Evolutionary conservation across 2,113 vertebrate genomes (phyloP).

Genomic region (Rhea pennata): DNA sequence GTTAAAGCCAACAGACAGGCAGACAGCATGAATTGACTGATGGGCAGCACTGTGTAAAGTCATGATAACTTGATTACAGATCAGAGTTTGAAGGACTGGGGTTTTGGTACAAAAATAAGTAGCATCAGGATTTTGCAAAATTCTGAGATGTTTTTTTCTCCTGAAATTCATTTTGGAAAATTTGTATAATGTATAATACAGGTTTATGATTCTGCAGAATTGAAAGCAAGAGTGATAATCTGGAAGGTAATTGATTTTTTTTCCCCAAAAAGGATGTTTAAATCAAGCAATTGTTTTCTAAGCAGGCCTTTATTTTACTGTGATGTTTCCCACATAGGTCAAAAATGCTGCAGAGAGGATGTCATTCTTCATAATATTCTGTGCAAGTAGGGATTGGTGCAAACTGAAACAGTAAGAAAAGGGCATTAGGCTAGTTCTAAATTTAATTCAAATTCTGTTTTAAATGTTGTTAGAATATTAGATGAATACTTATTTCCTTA

Average conservation of each 20-base stretch:
- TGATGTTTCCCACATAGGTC: background rate
- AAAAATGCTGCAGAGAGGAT: background rate
- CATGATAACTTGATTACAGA: background rate
- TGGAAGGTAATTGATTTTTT: background rate
- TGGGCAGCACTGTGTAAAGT: background rate
- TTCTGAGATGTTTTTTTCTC: background rate
- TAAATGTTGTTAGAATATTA: slow-evolving; percentile 2
- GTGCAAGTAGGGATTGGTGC: background rate
- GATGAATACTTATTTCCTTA: slow-evolving; percentile 23
- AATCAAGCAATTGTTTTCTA: background rate
- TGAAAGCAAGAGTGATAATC: background rate
- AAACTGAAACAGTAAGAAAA: background rate
- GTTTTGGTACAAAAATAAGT: background rate
- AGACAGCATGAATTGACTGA: background rate
- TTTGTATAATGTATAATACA: background rate
- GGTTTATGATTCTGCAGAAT: background rate
- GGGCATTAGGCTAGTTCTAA: background rate
- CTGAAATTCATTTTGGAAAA: background rate
- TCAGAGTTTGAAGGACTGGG: background rate
- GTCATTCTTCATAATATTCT: background rate
- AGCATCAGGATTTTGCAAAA: background rate
- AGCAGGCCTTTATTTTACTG: background rate
- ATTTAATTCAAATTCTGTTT: background rate
- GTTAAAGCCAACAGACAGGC: background rate
- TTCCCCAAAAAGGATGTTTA: background rate